phyloP scores from a whole-genome alignment of 2,113 vertebrate genomes.

The Cyprinodon variegatus region DNA sequence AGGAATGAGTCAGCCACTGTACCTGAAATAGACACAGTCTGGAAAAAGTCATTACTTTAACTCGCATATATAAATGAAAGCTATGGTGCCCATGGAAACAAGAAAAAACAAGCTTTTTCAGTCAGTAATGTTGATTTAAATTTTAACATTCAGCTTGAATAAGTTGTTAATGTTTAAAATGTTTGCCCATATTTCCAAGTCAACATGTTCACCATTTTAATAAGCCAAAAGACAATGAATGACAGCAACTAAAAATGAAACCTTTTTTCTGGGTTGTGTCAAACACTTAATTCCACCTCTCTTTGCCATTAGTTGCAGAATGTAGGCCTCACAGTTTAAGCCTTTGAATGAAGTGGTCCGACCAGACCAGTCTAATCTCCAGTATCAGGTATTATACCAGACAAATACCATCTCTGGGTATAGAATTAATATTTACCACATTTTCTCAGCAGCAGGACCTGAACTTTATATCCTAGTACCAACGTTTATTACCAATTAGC shows the following conservation, averaged over 20 bases:
- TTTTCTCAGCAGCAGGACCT: neutral
- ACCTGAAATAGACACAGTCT: conserved; percentile 65
- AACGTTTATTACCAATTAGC: neutral
- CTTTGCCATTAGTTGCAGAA: neutral
- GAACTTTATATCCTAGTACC: neutral
- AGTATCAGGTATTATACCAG: too few species aligned
- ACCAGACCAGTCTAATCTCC: too few species aligned
- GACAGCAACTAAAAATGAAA: too few species aligned
- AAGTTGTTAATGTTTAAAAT: neutral
- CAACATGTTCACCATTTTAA: neutral
- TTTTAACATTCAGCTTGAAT: neutral
- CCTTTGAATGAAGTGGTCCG: neutral
- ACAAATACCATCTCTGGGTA: too few species aligned
- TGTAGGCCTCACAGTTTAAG: neutral
- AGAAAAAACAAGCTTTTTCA: neutral
- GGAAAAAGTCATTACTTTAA: conserved; percentile 32
- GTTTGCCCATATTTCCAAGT: neutral
- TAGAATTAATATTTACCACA: neutral
- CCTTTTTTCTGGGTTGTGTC: neutral
- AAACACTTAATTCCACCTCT: neutral
- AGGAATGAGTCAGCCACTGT: conserved; percentile 64
- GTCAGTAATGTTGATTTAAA: neutral
- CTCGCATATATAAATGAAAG: conserved; percentile 22
- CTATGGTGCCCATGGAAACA: conserved; percentile 14
- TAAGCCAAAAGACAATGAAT: too few species aligned